These are phyloP conservation scores for Pachycephala philippinensis DNA, from an alignment of 2,113 vertebrate species.

Conservation along the genomic window DNA sequence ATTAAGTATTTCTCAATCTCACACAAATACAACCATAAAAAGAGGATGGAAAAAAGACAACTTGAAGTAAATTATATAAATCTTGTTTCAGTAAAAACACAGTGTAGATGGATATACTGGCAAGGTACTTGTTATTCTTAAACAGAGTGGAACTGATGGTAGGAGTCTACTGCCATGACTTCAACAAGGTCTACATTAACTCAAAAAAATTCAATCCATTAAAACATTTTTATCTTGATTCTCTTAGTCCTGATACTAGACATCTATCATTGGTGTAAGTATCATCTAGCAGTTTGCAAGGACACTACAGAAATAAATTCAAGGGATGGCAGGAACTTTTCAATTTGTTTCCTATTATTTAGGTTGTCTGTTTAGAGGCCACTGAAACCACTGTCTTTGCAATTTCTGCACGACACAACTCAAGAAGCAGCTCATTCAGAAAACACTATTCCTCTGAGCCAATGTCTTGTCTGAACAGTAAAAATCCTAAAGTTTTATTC, in stretches of 20 bases:
- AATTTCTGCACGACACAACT: neutral
- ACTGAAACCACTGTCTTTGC: neutral
- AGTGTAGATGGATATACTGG: neutral
- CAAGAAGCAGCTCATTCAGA: neutral
- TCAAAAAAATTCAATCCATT: neutral
- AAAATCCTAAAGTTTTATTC: neutral
- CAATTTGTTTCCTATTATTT: neutral
- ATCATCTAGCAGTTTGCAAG: neutral
- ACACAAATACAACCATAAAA: neutral
- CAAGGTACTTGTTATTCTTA: neutral
- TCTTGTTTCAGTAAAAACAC: neutral
- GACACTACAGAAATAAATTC: neutral
- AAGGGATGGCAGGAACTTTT: neutral
- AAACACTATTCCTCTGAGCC: neutral
- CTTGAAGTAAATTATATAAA: neutral
- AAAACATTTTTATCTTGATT: neutral
- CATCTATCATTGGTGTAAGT: neutral
- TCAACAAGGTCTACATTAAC: neutral
- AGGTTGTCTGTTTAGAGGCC: neutral
- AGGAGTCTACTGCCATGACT: neutral
- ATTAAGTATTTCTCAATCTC: neutral
- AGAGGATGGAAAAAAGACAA: neutral
- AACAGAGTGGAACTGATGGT: neutral
- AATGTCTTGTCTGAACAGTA: neutral
- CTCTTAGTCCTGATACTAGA: neutral